Base-by-base conservation (phyloP, 2,797 vertebrate species). In the Manis crassicaudata region DNA sequence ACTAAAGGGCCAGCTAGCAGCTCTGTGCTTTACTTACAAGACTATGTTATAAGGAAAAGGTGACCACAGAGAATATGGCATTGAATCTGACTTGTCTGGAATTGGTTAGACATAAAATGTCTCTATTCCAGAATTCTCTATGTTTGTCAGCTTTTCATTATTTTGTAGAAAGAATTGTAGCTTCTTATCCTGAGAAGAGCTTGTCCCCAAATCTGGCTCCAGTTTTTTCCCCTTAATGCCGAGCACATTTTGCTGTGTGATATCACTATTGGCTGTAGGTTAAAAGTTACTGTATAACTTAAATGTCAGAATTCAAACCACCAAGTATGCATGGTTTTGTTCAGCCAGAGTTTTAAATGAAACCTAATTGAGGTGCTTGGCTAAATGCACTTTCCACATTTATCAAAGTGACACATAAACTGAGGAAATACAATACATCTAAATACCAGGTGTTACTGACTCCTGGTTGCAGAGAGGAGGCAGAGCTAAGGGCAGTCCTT, bases 361-460 rank as follows among this genome's bases (percentile, higher is more conserved):
- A 97, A 97, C 97, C 97, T 97, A 97, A 90, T 92, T 98, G 3
- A 40, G 80, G 35, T 96, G 98, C 81, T 97, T 98, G 98, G 98
- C 98, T 96, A 89, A 93, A 94, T 80, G 75, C 83, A 23, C 88
- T 96, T 97, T 97, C 80, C 93, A 82, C 95, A 98, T 98, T 98
- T 97, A 97, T 98, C 97, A 98, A 96, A 93, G 80, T 98, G 98
- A 98, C 97, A 56, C 79, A 93, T 96, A 96, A 96, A 96, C 96
- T 86, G 90, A 96, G 97, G 96, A 96, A 98, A 86, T 94, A 86
- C 95, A 97, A 54, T 96, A 73, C 20, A 94, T 76, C 92, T 97
- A 96, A 98, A 94, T 89, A 97, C 96, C 97, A 97, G 97, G 97
- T 98, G 97, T 97, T 2, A 0, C 43, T 96, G 89, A 96, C 80